Evolutionary conservation across 1,140 invertebrate species (phyloP), one percentile per base, ranked within the genome.

Genomic region (Drosophila ohnishii): DNA sequence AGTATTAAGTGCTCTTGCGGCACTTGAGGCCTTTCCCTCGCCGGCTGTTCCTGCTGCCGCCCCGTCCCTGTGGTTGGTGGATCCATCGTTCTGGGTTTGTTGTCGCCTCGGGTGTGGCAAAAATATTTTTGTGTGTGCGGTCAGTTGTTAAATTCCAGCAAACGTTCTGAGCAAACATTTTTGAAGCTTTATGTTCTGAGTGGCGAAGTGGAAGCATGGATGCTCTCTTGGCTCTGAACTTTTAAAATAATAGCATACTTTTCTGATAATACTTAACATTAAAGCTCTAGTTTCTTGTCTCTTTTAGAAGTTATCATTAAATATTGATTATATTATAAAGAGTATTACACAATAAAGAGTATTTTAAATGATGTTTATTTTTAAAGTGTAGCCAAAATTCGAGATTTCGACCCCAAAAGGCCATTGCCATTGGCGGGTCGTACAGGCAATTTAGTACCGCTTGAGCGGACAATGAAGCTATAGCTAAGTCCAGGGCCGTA

Each of bases 101-200:
- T 69, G 78, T 79, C 79, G 83, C 83, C 82, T 69, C 75, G 82
- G 79, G 82, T 79, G 82, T 87, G 80, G 75, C 79, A 70, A 73
- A 78, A 83, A 87, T 87, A 88, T 87, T 88, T 86, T 83, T 87
- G 67, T 88, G 83, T 87, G 83, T 88, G 83, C 83, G 83, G 83
- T 87, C 83, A 87, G 75, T 88, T 87, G 83, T 83, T 71, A 87
- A 87, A 87, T 83, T 77, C 60, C 76, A 80, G 64, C 72, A 79
- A 83, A 71, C 67, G 84, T 56, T 82, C 47, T 59, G 40, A 30
- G 44, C 28, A 42, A 61, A 55, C 59, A 48, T 42, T 69, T 69
- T 63, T 55, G 55, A 57, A 55, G 35, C 42, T 19, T 39, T 56
- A 51, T 45, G 32, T 14, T 35, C 5, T 16, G 10, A 14, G 0